phyloP scores from a whole-genome alignment of 2,888 invertebrate genomes.

The Leptarthrus brevirostris region DNA sequence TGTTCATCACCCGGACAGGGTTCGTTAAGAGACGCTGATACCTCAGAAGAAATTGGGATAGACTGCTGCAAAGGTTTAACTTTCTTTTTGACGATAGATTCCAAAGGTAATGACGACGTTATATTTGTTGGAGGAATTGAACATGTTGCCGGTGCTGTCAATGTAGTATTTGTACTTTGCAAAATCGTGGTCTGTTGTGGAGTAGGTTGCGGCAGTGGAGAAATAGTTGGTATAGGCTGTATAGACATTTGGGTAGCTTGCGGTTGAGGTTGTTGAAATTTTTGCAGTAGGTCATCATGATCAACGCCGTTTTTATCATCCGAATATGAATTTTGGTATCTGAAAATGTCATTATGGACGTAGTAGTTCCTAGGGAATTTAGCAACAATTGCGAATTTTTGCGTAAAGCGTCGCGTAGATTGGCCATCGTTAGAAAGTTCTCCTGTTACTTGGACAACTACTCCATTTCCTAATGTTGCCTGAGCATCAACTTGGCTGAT shows the following conservation, averaged over 20 bases:
- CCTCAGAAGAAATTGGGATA: slow-evolving; percentile 54
- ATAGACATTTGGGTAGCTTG: slow-evolving; percentile 58
- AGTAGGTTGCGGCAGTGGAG: slow-evolving; percentile 65
- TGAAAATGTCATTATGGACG: slow-evolving; percentile 98
- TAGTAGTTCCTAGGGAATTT: slow-evolving; percentile 98
- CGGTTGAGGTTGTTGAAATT: slow-evolving; percentile 58
- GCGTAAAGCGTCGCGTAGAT: slow-evolving; percentile 97
- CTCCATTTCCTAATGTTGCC: slow-evolving; percentile 92
- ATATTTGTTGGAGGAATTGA: slow-evolving; percentile 56
- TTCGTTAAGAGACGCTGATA: slow-evolving; percentile 55
- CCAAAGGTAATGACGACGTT: slow-evolving; percentile 44
- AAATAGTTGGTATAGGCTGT: slow-evolving; percentile 60
- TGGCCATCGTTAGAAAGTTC: slow-evolving; percentile 96
- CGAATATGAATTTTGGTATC: slow-evolving; percentile 86
- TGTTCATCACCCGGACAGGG: slow-evolving; percentile 58
- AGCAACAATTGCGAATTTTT: slow-evolving; percentile 95
- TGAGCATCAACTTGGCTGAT: slow-evolving; percentile 97
- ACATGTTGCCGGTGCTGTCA: slow-evolving; percentile 64
- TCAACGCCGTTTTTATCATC: slow-evolving; percentile 71
- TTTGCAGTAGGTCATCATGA: slow-evolving; percentile 65
- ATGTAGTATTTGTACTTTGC: slow-evolving; percentile 63
- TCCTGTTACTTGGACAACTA: slow-evolving; percentile 97
- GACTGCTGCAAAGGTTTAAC: slow-evolving; percentile 28
- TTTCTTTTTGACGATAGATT: slow-evolving; percentile 14
- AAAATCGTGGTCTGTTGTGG: slow-evolving; percentile 62